phyloP scores from a whole-genome alignment of 2,888 invertebrate species.

The Tiliacea citrago region DNA sequence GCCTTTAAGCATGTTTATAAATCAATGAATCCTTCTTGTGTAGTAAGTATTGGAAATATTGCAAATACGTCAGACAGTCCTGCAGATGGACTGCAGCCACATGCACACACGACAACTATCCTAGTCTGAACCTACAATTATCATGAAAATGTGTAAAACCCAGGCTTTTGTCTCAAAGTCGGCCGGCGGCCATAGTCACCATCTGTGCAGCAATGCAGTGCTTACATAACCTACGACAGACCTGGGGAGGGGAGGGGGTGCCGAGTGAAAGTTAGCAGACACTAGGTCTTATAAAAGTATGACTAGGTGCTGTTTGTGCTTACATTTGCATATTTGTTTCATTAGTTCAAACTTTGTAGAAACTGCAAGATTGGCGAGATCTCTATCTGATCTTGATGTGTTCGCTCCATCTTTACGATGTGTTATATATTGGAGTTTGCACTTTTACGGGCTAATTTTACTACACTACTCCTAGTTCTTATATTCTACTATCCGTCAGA shows the following conservation, averaged over 20 bases:
- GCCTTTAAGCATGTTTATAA: not conserved
- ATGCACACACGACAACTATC: not conserved
- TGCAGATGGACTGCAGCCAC: not conserved
- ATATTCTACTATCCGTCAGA: not conserved
- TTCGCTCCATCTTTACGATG: not conserved
- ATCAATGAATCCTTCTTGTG: not conserved
- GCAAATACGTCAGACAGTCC: not conserved
- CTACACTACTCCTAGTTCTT: not conserved
- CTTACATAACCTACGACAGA: conserved; percentile 57
- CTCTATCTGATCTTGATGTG: not conserved
- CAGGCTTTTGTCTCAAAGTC: conserved; percentile 50
- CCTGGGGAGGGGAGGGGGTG: conserved; percentile 27
- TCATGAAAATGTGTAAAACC: conserved; percentile 46
- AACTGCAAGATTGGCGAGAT: not conserved
- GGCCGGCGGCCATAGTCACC: conserved; percentile 53
- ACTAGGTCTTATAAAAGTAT: conserved; percentile 60
- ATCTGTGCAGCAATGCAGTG: conserved; percentile 60
- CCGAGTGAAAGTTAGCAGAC: conserved; percentile 64
- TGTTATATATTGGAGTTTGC: not conserved
- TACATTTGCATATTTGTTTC: conserved; percentile 51
- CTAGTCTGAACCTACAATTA: conserved; percentile 25
- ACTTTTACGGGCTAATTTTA: not conserved
- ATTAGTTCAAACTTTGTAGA: conserved; percentile 30
- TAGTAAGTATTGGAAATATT: not conserved
- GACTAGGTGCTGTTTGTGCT: conserved; percentile 47